Conservation (phyloP, 2,113 vertebrate genomes). For the Ictalurus punctatus region DNA sequence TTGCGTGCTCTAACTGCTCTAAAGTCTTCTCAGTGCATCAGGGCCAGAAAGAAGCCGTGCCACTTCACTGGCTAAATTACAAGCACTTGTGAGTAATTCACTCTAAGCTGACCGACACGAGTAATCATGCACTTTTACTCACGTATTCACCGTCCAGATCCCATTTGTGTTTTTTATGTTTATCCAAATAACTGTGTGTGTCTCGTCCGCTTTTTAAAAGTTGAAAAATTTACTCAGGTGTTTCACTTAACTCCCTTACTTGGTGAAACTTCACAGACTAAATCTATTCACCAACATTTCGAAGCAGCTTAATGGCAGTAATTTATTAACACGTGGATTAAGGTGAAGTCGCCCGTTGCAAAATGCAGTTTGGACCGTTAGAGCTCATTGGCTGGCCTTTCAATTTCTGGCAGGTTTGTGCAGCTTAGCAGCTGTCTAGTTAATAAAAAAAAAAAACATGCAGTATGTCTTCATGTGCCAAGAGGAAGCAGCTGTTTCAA, state of each 20-base stretch:
- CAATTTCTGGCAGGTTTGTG: conserved; percentile 9
- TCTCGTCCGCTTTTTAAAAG: background rate
- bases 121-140: background rate
- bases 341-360: background rate
- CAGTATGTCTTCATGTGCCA: background rate
- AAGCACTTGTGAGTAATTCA: conserved; percentile 14
- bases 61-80: conserved; percentile 21
- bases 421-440: conserved; percentile 3
- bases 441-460: background rate
- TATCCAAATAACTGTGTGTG: background rate
- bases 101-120: background rate
- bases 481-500: conserved; percentile 31
- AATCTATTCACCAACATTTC: background rate
- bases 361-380: background rate
- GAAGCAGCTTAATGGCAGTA: background rate
- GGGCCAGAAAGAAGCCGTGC: conserved; percentile 10
- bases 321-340: conserved; percentile 13
- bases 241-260: background rate
- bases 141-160: background rate
- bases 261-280: background rate
- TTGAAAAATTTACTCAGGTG: background rate
- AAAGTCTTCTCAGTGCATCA: conserved; percentile 5
- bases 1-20: conserved; percentile 19
- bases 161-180: background rate
- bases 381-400: conserved; percentile 13